phyloP scores from a whole-genome alignment of 2,113 vertebrate genomes.

The Pontoporia blainvillei region DNA sequence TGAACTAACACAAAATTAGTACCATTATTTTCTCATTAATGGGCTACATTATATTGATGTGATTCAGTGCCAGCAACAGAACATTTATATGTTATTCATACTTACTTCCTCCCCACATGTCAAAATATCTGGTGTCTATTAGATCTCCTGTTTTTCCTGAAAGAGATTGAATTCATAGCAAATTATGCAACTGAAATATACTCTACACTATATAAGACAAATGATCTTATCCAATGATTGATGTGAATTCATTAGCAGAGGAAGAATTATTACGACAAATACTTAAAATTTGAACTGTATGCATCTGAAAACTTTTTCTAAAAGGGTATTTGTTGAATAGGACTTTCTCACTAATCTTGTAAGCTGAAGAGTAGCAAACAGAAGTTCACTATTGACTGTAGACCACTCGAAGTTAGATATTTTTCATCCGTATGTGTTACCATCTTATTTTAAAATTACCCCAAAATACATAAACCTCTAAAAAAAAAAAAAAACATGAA shows the following conservation, averaged over 20 bases:
- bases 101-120: slow-evolving; percentile 97
- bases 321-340: background rate
- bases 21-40: background rate
- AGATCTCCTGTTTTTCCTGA: slow-evolving; percentile 89
- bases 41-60: background rate
- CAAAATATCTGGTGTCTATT: slow-evolving; percentile 87
- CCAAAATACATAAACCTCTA: background rate
- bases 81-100: background rate
- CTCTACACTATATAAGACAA: background rate
- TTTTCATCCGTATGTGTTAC: background rate
- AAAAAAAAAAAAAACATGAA: background rate
- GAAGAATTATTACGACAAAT: background rate
- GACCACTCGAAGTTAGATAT: background rate
- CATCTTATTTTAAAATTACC: background rate
- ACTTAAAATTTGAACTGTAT: background rate
- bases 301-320: background rate
- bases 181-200: background rate
- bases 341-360: background rate
- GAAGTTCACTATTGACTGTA: background rate
- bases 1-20: background rate
- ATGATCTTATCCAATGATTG: background rate
- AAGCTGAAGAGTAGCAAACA: background rate
- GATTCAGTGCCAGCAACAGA: background rate
- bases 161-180: slow-evolving; percentile 44
- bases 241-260: background rate